These are phyloP conservation scores for Drosophila micromelanica DNA, from an alignment of 1,140 invertebrate species.

Conservation along the genomic window DNA sequence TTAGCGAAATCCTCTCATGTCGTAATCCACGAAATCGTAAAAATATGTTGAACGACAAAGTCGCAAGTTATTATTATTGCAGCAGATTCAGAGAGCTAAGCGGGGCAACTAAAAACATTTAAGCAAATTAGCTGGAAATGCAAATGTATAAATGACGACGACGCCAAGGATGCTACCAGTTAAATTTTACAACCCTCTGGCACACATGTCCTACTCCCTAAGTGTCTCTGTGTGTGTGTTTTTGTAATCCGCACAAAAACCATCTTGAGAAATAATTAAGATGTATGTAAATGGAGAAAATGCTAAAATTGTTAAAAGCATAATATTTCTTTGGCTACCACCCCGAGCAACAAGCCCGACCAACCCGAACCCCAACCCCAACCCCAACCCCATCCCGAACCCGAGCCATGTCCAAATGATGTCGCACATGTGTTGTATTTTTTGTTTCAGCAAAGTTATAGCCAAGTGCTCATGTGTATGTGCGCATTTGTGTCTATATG, in stretches of 20 bases:
- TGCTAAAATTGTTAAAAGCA: conserved; percentile 84
- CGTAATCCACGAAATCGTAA: conserved; percentile 75
- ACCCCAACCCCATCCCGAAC: conserved; percentile 27
- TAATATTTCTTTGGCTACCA: conserved; percentile 77
- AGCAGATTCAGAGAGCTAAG: conserved; percentile 24
- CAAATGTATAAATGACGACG: conserved; percentile 82
- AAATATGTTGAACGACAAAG: conserved; percentile 74
- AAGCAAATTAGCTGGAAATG: conserved; percentile 81
- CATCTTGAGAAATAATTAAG: conserved; percentile 84
- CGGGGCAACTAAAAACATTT: conserved; percentile 77
- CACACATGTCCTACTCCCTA: conserved; percentile 7
- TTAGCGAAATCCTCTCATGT: conserved; percentile 72
- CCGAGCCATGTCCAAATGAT: conserved; percentile 57
- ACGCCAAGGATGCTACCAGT: conserved; percentile 65
- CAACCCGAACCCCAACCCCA: conserved; percentile 35
- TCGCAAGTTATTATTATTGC: conserved; percentile 78
- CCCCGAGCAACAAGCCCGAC: conserved; percentile 21
- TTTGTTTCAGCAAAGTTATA: conserved; percentile 67
- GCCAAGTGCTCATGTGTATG: conserved; percentile 39
- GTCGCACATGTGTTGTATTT: conserved; percentile 79
- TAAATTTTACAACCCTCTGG: conserved; percentile 69
- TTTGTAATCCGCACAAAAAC: conserved; percentile 73
- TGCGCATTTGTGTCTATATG: conserved; percentile 28
- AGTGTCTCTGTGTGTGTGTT: conserved; percentile 16
- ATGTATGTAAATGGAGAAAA: conserved; percentile 83